Conservation (phyloP, 2,888 invertebrate species). For the Palloptera scutellata region DNA sequence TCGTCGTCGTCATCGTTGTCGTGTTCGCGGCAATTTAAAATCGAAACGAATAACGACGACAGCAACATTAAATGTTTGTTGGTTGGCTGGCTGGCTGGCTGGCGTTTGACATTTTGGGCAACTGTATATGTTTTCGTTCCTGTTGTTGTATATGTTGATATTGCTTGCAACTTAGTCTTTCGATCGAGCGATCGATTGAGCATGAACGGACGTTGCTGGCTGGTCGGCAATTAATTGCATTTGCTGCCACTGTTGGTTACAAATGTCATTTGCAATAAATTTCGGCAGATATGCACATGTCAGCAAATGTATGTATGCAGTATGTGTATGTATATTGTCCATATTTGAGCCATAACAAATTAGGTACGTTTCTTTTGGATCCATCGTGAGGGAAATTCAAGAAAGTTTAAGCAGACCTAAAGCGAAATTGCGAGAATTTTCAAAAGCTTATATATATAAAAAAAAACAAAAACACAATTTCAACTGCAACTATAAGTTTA, state of each 20-base stretch:
- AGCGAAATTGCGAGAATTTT: too few species aligned
- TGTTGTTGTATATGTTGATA: too few species aligned
- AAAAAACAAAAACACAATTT: too few species aligned
- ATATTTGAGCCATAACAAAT: not conserved
- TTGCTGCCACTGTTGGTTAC: constrained; percentile 14
- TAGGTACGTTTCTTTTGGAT: not conserved
- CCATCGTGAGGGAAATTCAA: too few species aligned
- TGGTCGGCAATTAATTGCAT: constrained; percentile 21
- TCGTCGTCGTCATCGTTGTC: too few species aligned
- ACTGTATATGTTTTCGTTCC: too few species aligned
- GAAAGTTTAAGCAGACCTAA: too few species aligned
- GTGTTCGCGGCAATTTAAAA: constrained; percentile 12
- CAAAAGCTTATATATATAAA: too few species aligned
- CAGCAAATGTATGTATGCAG: not conserved
- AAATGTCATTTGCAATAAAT: constrained; percentile 41
- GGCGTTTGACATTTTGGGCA: constrained; percentile 5
- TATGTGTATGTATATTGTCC: too few species aligned
- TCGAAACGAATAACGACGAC: not conserved
- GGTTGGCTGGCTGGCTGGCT: not conserved
- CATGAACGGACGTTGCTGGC: not conserved
- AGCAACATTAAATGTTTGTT: constrained; percentile 2
- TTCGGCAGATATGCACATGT: constrained; percentile 41
- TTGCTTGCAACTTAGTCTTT: too few species aligned
- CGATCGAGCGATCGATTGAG: too few species aligned
- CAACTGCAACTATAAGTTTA: too few species aligned